Percentiles rank a stretch among this genome's conserved stretches.
Evolutionary conservation across 2,113 vertebrate species (phyloP).

Genomic region (Stegastes partitus): DNA sequence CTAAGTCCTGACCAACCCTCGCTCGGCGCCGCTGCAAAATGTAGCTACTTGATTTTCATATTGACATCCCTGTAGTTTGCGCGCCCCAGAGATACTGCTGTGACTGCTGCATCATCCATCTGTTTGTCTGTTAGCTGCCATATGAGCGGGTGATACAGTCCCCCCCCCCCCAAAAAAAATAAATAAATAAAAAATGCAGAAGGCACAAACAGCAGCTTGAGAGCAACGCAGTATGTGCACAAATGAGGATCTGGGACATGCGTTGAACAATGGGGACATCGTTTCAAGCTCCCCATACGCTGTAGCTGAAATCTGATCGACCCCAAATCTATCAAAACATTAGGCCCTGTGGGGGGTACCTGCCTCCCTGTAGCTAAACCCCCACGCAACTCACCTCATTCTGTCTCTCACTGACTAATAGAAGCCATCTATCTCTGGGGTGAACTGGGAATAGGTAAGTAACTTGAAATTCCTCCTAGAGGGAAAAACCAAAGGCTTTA

Average conservation of each 20-base stretch:
- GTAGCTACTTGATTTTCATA: constrained; percentile 40
- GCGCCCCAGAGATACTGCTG: constrained; percentile 25
- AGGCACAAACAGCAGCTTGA: constrained; percentile 24
- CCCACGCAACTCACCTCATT: constrained; percentile 69
- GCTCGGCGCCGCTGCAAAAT: constrained; percentile 31
- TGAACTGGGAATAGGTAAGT: constrained; percentile 17
- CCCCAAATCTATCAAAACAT: constrained; percentile 45
- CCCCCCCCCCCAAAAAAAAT: not conserved
- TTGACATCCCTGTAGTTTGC: constrained; percentile 36
- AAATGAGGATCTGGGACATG: constrained; percentile 57
- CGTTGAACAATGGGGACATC: constrained; percentile 23
- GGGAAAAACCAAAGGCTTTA: constrained; percentile 21
- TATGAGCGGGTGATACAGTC: constrained; percentile 27
- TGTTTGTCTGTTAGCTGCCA: constrained; percentile 50
- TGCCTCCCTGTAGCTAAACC: constrained; percentile 41
- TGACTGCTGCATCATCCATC: constrained; percentile 48
- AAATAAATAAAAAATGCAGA: constrained; percentile 12
- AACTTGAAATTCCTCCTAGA: constrained; percentile 20
- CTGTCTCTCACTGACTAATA: constrained; percentile 57
- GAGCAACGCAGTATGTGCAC: not conserved
- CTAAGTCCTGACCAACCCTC: not conserved
- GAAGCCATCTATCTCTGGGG: constrained; percentile 42
- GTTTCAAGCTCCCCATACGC: constrained; percentile 18
- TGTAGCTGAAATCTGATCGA: constrained; percentile 41
- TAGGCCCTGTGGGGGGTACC: constrained; percentile 6